Base-by-base conservation (phyloP, 37 sponge, comb jelly and placozoan genomes). In the Ephydatia muelleri region DNA sequence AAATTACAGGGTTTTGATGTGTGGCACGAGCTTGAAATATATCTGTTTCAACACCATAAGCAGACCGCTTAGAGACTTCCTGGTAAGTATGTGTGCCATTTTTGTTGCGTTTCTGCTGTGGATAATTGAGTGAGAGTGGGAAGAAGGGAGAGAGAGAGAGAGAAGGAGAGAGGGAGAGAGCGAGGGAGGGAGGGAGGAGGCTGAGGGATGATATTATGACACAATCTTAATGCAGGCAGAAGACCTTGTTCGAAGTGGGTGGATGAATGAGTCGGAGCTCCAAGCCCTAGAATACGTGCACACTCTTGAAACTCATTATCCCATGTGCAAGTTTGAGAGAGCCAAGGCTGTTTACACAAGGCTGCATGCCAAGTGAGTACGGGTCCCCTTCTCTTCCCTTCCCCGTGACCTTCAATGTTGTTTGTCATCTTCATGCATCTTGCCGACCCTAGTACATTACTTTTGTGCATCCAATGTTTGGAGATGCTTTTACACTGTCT, bases 11-110 rank as follows among this genome's bases (percentile, higher is more conserved):
- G 95, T 25, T 40, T 85, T 70, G 67, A 85, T 75, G 85, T 84
- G 33, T n/a, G n/a, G 36, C 26, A 36, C 81, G 2, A 78, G 75
- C 36, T 66, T 95, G 69, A 73, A 80, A 26, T 79, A 83, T 29
- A 83, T 95, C 57, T 89, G 83, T 49, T 89, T 95, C 78, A 68
- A 89, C 84, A 95, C 95, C n/a, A 26, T 95, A 19, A 72, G 80
- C 79, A 66, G 81, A 69, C 49, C 34, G 2, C 73, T 92, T 22
- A 82, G 95, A 72, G 88, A 95, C 26, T 83, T 86, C 64, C 75
- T 95, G 85, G 95, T 95, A 27, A 84, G 95, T 30, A 9, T 19
- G 23, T 13, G 9, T 4, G n/a, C 28, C 43, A 82, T 13, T 48
- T 30, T 49, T 22, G 14, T 8, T 23, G 48, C 6, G 27, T 35